These are phyloP conservation scores for Akabosia matsudoensis DNA, from an alignment of 1,140 invertebrate species.

Conservation along the genomic window DNA sequence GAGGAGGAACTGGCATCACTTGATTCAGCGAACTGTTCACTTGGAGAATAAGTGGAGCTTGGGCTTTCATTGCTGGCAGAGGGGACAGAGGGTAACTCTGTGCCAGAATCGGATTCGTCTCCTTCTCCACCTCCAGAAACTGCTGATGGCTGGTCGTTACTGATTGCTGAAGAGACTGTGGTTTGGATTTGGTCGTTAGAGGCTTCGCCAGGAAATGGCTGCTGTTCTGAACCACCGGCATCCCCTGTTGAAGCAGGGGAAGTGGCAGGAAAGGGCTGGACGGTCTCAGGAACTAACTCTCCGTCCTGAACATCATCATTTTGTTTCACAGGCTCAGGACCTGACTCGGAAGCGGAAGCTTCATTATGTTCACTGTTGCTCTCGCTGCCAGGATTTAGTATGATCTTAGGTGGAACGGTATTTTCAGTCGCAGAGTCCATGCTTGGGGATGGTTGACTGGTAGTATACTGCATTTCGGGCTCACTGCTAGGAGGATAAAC, in stretches of 20 bases:
- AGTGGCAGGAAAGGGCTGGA: constrained; percentile 8
- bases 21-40: not conserved
- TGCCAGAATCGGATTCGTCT: not conserved
- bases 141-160: not conserved
- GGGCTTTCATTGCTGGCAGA: not conserved
- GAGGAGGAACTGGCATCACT: constrained; percentile 3
- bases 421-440: not conserved
- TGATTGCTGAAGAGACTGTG: not conserved
- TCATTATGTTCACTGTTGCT: not conserved
- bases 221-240: not conserved
- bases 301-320: not conserved
- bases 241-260: constrained; percentile 16
- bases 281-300: not conserved
- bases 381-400: not conserved
- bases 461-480: not conserved
- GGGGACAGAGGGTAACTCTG: not conserved
- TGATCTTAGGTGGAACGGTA: not conserved
- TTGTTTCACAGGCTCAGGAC: not conserved
- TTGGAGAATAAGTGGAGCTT: not conserved
- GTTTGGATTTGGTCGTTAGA: not conserved
- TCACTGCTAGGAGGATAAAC: not conserved
- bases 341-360: not conserved
- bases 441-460: not conserved
- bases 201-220: not conserved
- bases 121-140: not conserved